Base-by-base conservation (phyloP, 2,113 vertebrate species). In the Corythornis cristatus region DNA sequence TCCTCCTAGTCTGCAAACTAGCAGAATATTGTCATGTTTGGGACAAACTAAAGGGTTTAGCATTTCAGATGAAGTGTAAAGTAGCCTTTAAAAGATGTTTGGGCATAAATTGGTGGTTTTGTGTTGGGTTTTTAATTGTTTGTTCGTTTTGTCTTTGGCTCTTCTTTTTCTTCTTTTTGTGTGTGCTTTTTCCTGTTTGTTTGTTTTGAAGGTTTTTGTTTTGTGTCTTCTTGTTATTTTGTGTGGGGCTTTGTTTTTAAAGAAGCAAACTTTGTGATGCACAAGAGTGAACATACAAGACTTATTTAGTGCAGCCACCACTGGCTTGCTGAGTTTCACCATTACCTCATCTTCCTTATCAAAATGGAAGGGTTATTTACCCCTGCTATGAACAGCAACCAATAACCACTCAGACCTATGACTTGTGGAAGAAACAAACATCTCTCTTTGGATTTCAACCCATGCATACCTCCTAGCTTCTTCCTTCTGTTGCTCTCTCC, bases 401-500 rank as follows among this genome's bases (percentile, higher is more conserved):
- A 73, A 60, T 40, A 58, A 5, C 26, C 48, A 68, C 56, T 66
- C 37, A 78, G 48, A 46, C 45, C 42, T 46, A 37, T 35, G 40
- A 37, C 18, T 73, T 46, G 12, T 58, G 25, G 43, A 95, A 58
- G 22, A 91, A 87, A 26, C 5, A 68, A 31, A 18, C 37, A 25
- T 35, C 9, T 12, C 18, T 37, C 22, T 72, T 72, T 76, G 17
- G 62, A 46, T 45, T 74, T 42, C 56, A 80, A 65, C n/a, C 66
- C 3, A 4, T 20, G 2, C 90, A 93, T 98, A 99, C 99, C 99
- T 99, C 91, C 98, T 98, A 35, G 99, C 99, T 96, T 99, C 99
- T 93, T 99, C 99, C 78, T 99, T 99, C 95, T 99, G 99, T 91
- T 99, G 96, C 64, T 99, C 99, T 97, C 96, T 98, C 99, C 99